Evolutionary conservation across 2,113 vertebrate genomes (phyloP).

Genomic region (Raphicerus campestris): DNA sequence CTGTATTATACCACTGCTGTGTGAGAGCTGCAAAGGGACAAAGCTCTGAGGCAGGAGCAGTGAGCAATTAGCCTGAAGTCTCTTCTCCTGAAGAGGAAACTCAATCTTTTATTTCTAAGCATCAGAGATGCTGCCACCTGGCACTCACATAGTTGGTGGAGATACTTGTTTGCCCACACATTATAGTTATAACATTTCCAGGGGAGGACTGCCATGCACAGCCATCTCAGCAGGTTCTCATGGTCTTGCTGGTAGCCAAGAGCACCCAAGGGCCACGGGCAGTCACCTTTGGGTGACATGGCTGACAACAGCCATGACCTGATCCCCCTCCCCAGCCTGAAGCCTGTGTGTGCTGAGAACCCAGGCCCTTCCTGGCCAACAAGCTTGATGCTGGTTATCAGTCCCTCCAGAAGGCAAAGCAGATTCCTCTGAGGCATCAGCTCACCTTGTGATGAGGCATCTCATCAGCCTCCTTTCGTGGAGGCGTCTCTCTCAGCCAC

Average conservation of each 20-base stretch:
- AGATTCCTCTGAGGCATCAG: background rate
- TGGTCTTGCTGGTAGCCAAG: background rate
- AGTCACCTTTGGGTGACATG: background rate
- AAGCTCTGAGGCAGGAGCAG: background rate
- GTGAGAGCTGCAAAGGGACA: background rate
- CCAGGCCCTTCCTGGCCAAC: background rate
- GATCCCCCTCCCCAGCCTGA: background rate
- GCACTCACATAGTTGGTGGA: background rate
- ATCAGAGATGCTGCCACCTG: background rate
- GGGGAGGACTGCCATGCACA: background rate
- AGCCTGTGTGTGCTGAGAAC: background rate
- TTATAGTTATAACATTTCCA: background rate
- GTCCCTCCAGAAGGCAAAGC: background rate
- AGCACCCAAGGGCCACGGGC: rapidly evolving
- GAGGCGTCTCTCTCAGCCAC: background rate
- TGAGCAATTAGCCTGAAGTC: background rate
- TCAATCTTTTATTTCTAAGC: background rate
- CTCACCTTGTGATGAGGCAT: background rate
- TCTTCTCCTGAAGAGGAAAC: background rate
- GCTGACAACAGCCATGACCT: rapidly evolving
- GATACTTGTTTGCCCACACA: background rate
- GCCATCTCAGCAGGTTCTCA: background rate
- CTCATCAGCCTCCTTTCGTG: conserved; percentile 8
- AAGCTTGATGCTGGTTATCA: background rate
- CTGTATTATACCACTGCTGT: background rate